phyloP scores from a whole-genome alignment of 2,113 vertebrate genomes.

The Dasypus novemcinctus region DNA sequence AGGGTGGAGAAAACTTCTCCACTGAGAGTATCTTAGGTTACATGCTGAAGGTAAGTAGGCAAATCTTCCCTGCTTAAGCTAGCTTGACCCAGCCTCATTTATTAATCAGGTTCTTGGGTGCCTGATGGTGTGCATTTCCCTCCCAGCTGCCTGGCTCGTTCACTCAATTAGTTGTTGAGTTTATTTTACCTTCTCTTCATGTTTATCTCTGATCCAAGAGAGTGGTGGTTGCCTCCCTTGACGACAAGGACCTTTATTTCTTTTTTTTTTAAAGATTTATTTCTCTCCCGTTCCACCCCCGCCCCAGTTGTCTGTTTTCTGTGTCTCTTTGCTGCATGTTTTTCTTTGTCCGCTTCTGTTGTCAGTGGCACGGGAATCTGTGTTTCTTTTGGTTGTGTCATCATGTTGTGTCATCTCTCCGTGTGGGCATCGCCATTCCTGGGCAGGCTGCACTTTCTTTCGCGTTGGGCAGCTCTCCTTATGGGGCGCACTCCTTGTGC shows the following conservation, averaged over 20 bases:
- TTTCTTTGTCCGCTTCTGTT: too few species aligned
- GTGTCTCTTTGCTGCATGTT: too few species aligned
- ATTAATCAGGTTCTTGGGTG: neutral
- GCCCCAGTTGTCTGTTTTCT: too few species aligned
- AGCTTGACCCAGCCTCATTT: neutral
- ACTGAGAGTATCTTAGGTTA: neutral
- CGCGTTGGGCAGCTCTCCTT: too few species aligned
- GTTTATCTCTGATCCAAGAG: neutral
- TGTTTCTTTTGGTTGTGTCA: too few species aligned
- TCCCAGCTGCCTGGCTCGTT: neutral
- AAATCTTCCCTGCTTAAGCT: conserved; percentile 18
- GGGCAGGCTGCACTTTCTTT: too few species aligned
- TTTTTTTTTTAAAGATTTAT: conserved; percentile 56
- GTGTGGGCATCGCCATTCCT: too few species aligned
- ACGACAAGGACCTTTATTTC: conserved; percentile 31
- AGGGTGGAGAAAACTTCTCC: neutral
- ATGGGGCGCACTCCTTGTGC: too few species aligned
- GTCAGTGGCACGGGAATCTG: too few species aligned
- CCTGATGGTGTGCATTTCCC: neutral
- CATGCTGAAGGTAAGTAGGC: neutral
- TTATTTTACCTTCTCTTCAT: conserved; percentile 37
- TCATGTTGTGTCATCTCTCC: too few species aligned
- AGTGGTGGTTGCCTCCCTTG: neutral
- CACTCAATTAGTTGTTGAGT: neutral
- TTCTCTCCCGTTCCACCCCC: too few species aligned